Evolutionary conservation across 2,888 invertebrate genomes (phyloP), one percentile per base, ranked within the genome.

Genomic region (Limnephilus lunatus): DNA sequence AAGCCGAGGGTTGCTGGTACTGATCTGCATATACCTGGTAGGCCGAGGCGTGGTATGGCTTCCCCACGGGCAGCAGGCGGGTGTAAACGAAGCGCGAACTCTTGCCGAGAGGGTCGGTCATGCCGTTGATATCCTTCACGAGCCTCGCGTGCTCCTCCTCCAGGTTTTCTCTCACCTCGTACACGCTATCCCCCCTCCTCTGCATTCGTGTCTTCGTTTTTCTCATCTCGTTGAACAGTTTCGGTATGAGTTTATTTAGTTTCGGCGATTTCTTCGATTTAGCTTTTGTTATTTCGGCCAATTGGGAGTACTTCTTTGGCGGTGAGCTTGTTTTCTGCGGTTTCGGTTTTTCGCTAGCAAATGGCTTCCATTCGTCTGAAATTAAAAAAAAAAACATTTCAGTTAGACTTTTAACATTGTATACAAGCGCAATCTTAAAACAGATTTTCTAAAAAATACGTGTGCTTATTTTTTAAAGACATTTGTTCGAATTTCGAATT

Each of bases 281-380:
- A 11, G 15, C 31, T 44, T 53, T 91, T 32, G 31, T 30, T 9
- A 48, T 35, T 25, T 53, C 30, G 68, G 25, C n/a, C 19, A 68
- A 25, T 9, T 68, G 68, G 31, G 83, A 32, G 87, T 90, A 93
- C 48, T 93, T 93, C 83, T 92, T 92, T n/a, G 90, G 81, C 14
- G 92, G 89, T 14, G 85, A 87, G 48, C 32, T 85, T 14, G 44
- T 82, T 88, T 92, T 91, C 31, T 86, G 82, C 7, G 81, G 39
- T 85, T 93, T 93, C 30, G 81, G 25, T 30, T 30, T 83, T 35
- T 89, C 90, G 30, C 32, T 82, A 14, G 90, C 31, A 30, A 91
- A 39, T 44, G 92, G 92, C 31, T 83, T 87, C 92, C 92, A 93
- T 53, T 93, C 92, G 80, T 92, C 92, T 93, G 90, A 30, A 86